Conservation (phyloP, 1,140 invertebrate species). For the Euglossa dilemma region DNA sequence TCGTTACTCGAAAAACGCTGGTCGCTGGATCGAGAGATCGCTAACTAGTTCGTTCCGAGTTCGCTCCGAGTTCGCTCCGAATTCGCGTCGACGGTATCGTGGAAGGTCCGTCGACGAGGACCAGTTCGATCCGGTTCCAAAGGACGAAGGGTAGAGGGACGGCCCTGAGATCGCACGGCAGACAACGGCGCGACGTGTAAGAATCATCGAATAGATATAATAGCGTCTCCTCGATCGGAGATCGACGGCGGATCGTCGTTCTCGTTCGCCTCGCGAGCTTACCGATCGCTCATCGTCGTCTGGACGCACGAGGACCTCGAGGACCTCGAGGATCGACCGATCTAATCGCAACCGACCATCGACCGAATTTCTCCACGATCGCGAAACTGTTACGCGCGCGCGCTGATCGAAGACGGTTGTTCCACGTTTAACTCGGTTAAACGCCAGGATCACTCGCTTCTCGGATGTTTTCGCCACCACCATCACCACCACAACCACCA, state of each 20-base stretch:
- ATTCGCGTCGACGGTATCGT: background rate
- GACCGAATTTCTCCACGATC: background rate
- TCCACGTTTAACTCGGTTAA: background rate
- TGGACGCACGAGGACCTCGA: no score
- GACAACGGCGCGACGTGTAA: background rate
- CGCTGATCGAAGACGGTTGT: background rate
- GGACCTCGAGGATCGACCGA: background rate
- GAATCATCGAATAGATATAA: conserved; percentile 4
- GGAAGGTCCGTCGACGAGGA: background rate
- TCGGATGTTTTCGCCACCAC: conserved; percentile 48
- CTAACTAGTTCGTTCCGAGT: background rate
- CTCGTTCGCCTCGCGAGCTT: background rate
- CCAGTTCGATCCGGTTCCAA: background rate
- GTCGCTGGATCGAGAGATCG: no score
- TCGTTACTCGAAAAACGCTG: no score
- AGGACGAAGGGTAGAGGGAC: background rate
- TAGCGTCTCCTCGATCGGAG: conserved; percentile 11
- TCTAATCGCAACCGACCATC: background rate
- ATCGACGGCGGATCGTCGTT: conserved; percentile 12
- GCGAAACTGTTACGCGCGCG: background rate
- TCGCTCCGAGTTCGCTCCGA: background rate
- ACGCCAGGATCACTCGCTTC: conserved; percentile 24
- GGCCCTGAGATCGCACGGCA: no score
- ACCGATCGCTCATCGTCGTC: conserved; percentile 11
- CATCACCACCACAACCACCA: no score